Evolutionary conservation across 2,797 vertebrate genomes (phyloP), one percentile per base, ranked within the genome.

Genomic region (Acomys russatus): DNA sequence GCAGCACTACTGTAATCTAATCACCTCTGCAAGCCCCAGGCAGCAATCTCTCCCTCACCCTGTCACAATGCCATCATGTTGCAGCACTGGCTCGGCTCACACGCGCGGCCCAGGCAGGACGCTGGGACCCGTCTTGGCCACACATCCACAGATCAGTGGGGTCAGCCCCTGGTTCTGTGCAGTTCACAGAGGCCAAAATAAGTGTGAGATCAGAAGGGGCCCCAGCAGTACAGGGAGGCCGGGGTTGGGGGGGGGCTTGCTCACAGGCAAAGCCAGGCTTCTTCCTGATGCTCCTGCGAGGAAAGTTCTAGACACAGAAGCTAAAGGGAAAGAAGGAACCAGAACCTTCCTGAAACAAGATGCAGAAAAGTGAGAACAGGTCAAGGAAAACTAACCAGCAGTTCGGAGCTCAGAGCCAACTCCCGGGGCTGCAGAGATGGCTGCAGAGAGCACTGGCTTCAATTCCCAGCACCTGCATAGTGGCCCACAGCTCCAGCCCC

Each of bases 41-140:
- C 95, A 92, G 95, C 95, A 89, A 89, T 96, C 51, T 6, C 97
- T 96, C 97, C 95, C 94, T 98, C 97, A 95, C 97, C 89, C 97
- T 98, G 97, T 97, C 97, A 96, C 96, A 96, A 98, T 96, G 97
- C 98, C 96, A 97, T 93, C 83, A 12, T 89, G 4, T 94, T 44
- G 35, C 97, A 96, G 96, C 96, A 85, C 96, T 88, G 95, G 86
- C 97, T 96, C 94, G 91, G 84, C 87, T 97, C 56, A 95, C 96
- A 92, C 68, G 68, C 96, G 51, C 96, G 25, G 7, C 35, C 91
- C 95, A 1, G 68, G 82, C 94, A 15, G 83, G 0, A 6, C 93
- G 1, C 97, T 96, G 96, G 97, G 96, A 78, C 90, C 95, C 90
- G 95, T 97, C 92, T 93, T 18, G 94, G 90, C 85, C 94, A 98